Evolutionary conservation across 2,888 invertebrate species (phyloP).

Genomic region (Ochropleura leucogaster): DNA sequence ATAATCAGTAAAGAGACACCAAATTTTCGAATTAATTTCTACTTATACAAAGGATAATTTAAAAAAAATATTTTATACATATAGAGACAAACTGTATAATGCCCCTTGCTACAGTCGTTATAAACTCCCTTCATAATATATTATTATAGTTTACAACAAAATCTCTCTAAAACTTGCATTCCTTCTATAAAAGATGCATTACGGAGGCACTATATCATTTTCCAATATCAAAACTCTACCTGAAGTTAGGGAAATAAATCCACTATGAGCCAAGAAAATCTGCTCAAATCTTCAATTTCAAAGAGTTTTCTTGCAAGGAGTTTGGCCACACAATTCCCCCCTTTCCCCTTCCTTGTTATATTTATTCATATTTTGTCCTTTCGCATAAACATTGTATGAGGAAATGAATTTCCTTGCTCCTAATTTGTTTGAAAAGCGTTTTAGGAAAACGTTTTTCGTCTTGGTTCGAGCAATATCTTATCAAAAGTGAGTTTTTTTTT

Average conservation of each 20-base stretch:
- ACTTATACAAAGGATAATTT: not conserved
- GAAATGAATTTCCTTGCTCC: constrained; percentile 34
- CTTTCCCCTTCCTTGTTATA: constrained; percentile 13
- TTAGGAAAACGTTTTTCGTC: constrained; percentile 5
- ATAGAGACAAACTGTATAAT: not conserved
- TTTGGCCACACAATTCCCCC: constrained; percentile 24
- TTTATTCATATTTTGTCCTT: constrained; percentile 55
- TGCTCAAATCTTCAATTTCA: constrained; percentile 71
- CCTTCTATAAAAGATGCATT: constrained; percentile 44
- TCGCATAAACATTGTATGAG: constrained; percentile 26
- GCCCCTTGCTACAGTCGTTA: not conserved
- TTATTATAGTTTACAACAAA: constrained; percentile 9
- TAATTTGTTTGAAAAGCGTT: constrained; percentile 44
- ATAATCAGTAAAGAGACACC: too few relatives aligned
- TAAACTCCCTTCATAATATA: too few relatives aligned
- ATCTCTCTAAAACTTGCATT: constrained; percentile 10
- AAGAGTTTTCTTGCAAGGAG: constrained; percentile 49
- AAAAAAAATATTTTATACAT: too few relatives aligned
- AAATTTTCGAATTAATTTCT: not conserved
- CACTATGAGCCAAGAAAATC: constrained; percentile 67
- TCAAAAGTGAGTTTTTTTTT: constrained; percentile 19
- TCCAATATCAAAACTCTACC: constrained; percentile 56
- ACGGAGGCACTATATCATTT: constrained; percentile 56
- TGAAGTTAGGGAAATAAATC: constrained; percentile 67
- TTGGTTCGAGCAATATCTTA: constrained; percentile 1